Conservation (phyloP, 2,113 vertebrate species). For the Crotalus viridis region DNA sequence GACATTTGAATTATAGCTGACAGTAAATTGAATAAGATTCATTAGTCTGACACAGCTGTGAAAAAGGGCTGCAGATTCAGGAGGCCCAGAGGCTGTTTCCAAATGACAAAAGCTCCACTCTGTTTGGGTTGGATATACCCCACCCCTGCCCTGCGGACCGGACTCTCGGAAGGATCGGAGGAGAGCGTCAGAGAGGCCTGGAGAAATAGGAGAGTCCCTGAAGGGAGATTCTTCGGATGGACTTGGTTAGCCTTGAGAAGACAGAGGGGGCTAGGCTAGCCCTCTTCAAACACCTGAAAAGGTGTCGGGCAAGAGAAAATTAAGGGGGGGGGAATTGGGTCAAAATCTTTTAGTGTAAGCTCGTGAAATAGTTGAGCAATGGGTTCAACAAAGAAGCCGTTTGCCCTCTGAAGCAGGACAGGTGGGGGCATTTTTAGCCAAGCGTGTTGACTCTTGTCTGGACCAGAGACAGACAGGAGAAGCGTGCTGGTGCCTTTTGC, state of each 20-base stretch:
- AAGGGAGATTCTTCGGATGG: background rate
- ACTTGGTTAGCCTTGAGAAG: background rate
- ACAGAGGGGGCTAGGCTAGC: background rate
- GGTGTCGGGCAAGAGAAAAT: background rate
- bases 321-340: background rate
- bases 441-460: background rate
- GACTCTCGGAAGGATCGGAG: background rate
- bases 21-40: background rate
- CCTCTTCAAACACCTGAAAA: background rate
- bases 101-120: background rate
- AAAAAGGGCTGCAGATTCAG: background rate
- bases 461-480: background rate
- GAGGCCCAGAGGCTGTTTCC: background rate
- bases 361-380: background rate
- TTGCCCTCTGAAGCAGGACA: background rate
- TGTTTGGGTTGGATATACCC: background rate
- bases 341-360: background rate
- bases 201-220: background rate
- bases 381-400: background rate
- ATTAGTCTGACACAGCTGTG: background rate
- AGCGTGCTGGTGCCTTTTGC: background rate
- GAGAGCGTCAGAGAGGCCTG: background rate
- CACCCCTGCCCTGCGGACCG: background rate
- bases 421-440: background rate
- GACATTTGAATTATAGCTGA: background rate